phyloP scores from a whole-genome alignment of 1,140 invertebrate species.

The Drosophila pseudoobscura region DNA sequence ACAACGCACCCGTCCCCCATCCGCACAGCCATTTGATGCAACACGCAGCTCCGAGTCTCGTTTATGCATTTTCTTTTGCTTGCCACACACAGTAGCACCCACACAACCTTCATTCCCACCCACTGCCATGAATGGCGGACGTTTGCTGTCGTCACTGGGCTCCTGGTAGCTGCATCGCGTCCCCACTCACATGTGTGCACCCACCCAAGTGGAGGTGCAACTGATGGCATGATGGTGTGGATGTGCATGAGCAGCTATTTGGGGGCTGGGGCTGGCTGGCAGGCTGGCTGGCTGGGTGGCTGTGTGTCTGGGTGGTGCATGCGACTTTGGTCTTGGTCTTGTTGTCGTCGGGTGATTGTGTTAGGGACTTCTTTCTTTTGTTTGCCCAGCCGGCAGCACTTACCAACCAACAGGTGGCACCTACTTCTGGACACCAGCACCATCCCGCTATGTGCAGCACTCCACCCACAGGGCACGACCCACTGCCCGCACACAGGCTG shows the following conservation, averaged over 20 bases:
- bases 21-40: background rate
- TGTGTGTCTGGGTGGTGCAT: background rate
- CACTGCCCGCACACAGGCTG: slow-evolving; percentile 36
- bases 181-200: slow-evolving; percentile 12
- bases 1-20: slow-evolving; percentile 1
- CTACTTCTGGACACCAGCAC: slow-evolving; percentile 57
- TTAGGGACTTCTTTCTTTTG: slow-evolving; percentile 63
- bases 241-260: background rate
- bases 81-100: background rate
- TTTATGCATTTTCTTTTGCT: slow-evolving; percentile 39
- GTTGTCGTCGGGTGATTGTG: slow-evolving; percentile 43
- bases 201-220: background rate
- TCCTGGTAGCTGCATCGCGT: slow-evolving; percentile 33
- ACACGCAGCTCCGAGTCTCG: slow-evolving; percentile 4
- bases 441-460: slow-evolving; percentile 15
- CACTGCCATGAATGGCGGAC: slow-evolving; percentile 13
- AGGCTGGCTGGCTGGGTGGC: background rate
- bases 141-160: slow-evolving; percentile 33
- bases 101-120: background rate
- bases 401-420: slow-evolving; percentile 64
- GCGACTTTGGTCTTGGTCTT: slow-evolving; percentile 52
- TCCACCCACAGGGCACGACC: slow-evolving; percentile 14
- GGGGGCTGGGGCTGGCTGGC: background rate
- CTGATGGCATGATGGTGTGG: background rate
- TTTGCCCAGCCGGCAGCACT: slow-evolving; percentile 26